These are phyloP conservation scores for Drosophila nigricruria DNA, from an alignment of 2,888 invertebrate genomes.

Conservation along the genomic window DNA sequence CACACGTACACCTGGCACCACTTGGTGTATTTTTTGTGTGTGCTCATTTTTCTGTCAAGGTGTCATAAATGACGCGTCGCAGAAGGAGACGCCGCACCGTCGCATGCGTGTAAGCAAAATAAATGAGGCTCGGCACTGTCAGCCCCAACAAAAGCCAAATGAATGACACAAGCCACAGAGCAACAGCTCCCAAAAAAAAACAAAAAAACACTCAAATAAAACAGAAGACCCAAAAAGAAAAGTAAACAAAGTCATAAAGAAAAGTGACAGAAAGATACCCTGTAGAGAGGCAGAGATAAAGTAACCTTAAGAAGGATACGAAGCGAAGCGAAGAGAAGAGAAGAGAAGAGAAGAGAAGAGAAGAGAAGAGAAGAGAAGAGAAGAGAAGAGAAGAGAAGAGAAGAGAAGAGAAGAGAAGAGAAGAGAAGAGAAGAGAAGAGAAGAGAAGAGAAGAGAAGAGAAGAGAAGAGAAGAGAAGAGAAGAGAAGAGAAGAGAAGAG, in stretches of 20 bases:
- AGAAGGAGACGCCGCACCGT: slow-evolving; percentile 42
- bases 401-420: not conserved
- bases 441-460: not conserved
- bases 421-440: not conserved
- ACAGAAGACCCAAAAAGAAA: slow-evolving; percentile 12
- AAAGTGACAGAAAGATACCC: slow-evolving; percentile 39
- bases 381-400: not conserved
- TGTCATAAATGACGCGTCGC: slow-evolving; percentile 80
- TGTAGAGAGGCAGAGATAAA: not conserved
- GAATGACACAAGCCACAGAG: slow-evolving; percentile 80
- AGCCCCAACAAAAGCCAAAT: slow-evolving; percentile 76
- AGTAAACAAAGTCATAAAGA: slow-evolving; percentile 24
- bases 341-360: not conserved
- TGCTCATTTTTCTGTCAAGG: slow-evolving; percentile 81
- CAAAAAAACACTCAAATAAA: slow-evolving; percentile 11
- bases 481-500: not conserved
- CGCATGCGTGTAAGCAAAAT: slow-evolving; percentile 80
- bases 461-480: not conserved
- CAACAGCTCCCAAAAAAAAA: slow-evolving; percentile 56
- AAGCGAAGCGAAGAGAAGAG: not conserved
- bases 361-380: not conserved
- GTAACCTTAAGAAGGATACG: no score
- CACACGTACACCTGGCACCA: slow-evolving; percentile 67
- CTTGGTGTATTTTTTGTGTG: slow-evolving; percentile 46
- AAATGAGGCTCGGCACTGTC: slow-evolving; percentile 78